Evolutionary conservation across 1,140 invertebrate species (phyloP), one percentile per base, ranked within the genome.

Genomic region (Calephelis virginiensis): DNA sequence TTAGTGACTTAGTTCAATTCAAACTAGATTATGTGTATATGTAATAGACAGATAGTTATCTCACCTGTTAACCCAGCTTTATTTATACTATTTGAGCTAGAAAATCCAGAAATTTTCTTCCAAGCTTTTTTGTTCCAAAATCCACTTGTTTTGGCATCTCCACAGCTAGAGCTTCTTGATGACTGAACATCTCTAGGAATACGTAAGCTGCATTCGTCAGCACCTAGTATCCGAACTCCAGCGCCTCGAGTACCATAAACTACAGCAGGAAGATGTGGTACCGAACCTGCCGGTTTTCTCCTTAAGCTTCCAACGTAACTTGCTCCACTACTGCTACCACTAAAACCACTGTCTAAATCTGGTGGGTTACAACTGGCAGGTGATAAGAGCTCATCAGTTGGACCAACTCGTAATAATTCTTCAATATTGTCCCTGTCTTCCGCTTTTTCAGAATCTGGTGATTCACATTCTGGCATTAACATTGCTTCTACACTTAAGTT

Each of bases 401-500:
- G 94, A 70, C 94, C 94, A 71, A 95, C 94, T 75, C 93, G 92
- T 69, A 95, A 86, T 17, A 95, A 82, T 86, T 95, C 94, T 78
- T 95, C 94, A 66, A 94, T 85, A 77, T 93, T 88, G 81, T 93
- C 88, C 86, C 93, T 84, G 78, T 91, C 87, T 82, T 93, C 89
- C 13, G 88, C 90, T 56, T 90, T 81, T 70, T 91, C 86, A 9
- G 84, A 89, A 82, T 86, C 88, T 61, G 85, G 86, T n/a, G 84
- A 86, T 80, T 87, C 87, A 73, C 80, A 91, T 80, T 92, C 92
- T 11, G 95, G 96, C 95, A 97, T 97, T 63, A 97, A 87, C 96
- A 97, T 97, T 53, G 96, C 96, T 89, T 97, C 97, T 43, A 97
- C 95, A 72, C 96, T 96, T 45, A 97, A 92, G 92, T 97, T 97